Conservation (phyloP, 2,113 vertebrate genomes). For the mouse (Mus musculus) region GRCm39 chr14:108532001-108532500, state of each 20-base stretch:
- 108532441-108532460: constrained; percentile 15
- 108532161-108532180: not conserved
- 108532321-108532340: not conserved
- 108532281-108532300: not conserved
- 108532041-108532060: not conserved
- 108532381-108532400: not conserved
- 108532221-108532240: not conserved
- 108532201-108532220: not conserved
- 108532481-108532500: not conserved
- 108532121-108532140: not conserved
- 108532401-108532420: not conserved
- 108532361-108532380: not conserved
- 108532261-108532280: not conserved
- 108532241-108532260: not conserved
- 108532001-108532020: not conserved
- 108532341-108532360: not conserved
- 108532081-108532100: not conserved
- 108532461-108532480: not conserved
- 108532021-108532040: not conserved
- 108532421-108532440: constrained; percentile 10
- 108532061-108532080: not conserved
- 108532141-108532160: not conserved
- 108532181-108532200: not conserved
- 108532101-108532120: not conserved
- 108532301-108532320: not conserved